These are phyloP conservation scores for Siphamia tubifer DNA, from an alignment of 2,113 vertebrate genomes.

Conservation along the genomic window DNA sequence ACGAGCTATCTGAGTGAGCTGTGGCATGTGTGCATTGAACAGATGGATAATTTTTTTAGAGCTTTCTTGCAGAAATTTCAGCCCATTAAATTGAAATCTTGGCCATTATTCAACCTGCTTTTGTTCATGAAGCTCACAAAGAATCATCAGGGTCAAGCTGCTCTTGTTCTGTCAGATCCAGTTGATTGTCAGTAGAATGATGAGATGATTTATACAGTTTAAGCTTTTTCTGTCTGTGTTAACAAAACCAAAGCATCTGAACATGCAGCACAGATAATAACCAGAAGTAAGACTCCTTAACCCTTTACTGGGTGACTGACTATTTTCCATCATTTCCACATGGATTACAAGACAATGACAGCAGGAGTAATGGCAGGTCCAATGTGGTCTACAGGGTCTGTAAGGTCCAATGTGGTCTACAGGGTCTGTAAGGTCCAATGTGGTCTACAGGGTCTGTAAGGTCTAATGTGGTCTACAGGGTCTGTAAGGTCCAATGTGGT, in stretches of 20 bases:
- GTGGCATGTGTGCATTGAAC: constrained; percentile 75
- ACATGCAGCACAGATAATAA: neutral
- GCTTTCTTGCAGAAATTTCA: constrained; percentile 77
- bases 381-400: too few relatives aligned
- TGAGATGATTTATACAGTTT: neutral
- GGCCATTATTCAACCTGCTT: constrained; percentile 50
- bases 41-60: constrained; percentile 79
- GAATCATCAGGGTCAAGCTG: constrained; percentile 1
- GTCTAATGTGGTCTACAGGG: too few relatives aligned
- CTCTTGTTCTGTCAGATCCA: constrained; percentile 8
- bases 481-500: too few relatives aligned
- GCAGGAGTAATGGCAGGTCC: too few relatives aligned
- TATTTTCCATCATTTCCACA: too few relatives aligned
- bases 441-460: too few relatives aligned
- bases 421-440: too few relatives aligned
- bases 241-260: neutral
- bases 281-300: too few relatives aligned
- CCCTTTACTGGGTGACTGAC: too few relatives aligned
- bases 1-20: constrained; percentile 76
- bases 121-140: constrained; percentile 31
- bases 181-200: neutral
- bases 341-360: too few relatives aligned
- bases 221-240: neutral
- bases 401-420: too few relatives aligned
- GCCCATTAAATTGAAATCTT: constrained; percentile 72